These are phyloP conservation scores for Coccyzus lansbergi DNA, from an alignment of 2,797 vertebrate genomes.

Conservation along the genomic window DNA sequence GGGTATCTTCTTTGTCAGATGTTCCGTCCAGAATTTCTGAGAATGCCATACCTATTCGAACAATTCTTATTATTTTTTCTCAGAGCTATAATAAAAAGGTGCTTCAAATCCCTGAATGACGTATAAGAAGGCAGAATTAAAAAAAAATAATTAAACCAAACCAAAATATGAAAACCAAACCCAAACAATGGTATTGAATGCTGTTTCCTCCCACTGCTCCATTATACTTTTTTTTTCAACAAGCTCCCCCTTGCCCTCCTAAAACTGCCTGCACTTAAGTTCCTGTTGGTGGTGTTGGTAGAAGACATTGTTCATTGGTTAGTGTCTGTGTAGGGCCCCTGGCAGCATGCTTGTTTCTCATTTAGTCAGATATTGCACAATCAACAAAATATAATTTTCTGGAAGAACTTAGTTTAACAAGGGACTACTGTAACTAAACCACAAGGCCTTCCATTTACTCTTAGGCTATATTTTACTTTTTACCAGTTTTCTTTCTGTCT, in stretches of 20 bases:
- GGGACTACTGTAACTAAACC: slow-evolving; percentile 68
- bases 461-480: slow-evolving; percentile 52
- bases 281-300: not conserved
- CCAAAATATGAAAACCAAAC: not conserved
- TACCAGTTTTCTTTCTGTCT: slow-evolving; percentile 46
- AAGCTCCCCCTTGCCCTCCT: not conserved
- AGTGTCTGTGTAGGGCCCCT: not conserved
- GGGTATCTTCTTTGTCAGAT: not conserved
- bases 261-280: not conserved
- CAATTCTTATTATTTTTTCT: not conserved
- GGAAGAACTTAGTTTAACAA: slow-evolving; percentile 51
- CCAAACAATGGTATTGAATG: fast-evolving
- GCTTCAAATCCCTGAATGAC: not conserved
- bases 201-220: not conserved
- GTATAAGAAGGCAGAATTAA: not conserved
- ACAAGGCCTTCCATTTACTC: slow-evolving; percentile 45
- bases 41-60: not conserved
- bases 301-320: not conserved
- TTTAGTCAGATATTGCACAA: slow-evolving; percentile 57
- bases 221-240: not conserved
- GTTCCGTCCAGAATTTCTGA: not conserved
- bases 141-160: not conserved
- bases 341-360: slow-evolving; percentile 44
- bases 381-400: slow-evolving; percentile 56
- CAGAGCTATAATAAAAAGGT: not conserved